Evolutionary conservation across 1,140 invertebrate species (phyloP).

Genomic region (Bombus vancouverensis): DNA sequence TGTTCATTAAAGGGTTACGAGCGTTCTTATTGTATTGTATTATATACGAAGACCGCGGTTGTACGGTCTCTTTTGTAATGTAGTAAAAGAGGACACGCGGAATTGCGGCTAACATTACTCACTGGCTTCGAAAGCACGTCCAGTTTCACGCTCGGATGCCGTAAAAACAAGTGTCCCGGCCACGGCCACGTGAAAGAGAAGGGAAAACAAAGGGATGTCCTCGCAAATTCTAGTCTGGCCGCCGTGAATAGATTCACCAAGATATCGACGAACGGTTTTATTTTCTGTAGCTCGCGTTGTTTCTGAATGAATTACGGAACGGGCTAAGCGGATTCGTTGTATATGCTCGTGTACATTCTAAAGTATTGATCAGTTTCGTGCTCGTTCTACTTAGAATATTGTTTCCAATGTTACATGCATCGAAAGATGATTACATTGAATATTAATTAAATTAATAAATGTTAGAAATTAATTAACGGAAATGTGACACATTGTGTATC

Average conservation of each 20-base stretch:
- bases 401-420: too few relatives aligned
- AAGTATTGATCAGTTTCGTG: too few relatives aligned
- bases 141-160: slow-evolving; percentile 67
- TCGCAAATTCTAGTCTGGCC: slow-evolving; percentile 39
- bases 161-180: slow-evolving; percentile 59
- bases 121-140: slow-evolving; percentile 68
- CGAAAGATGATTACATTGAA: too few relatives aligned
- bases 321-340: neutral
- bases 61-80: slow-evolving; percentile 20
- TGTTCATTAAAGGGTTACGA: slow-evolving; percentile 32
- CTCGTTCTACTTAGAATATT: too few relatives aligned
- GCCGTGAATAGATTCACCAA: slow-evolving; percentile 53
- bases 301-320: slow-evolving; percentile 15
- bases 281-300: neutral
- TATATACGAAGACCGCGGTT: neutral
- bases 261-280: slow-evolving; percentile 48
- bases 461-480: too few relatives aligned
- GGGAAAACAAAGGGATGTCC: slow-evolving; percentile 61
- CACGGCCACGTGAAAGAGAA: slow-evolving; percentile 50
- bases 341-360: too few relatives aligned
- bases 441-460: too few relatives aligned
- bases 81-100: slow-evolving; percentile 30
- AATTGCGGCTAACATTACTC: slow-evolving; percentile 74
- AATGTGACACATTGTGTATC: too few relatives aligned
- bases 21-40: neutral